Evolutionary conservation across 2,888 invertebrate genomes (phyloP).

Genomic region (Eristalis pertinax): DNA sequence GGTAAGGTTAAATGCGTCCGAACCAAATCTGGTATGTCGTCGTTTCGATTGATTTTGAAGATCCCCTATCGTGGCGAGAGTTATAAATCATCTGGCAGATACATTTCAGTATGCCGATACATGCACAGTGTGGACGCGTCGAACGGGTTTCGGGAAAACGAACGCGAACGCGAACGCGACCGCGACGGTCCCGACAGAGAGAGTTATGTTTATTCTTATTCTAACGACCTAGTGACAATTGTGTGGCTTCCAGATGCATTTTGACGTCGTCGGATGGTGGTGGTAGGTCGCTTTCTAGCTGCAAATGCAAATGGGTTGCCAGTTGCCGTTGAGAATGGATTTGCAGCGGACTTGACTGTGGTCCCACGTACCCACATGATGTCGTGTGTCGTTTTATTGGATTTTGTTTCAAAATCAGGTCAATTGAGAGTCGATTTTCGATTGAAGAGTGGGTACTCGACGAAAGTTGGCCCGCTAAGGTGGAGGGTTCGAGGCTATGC

Average conservation of each 20-base stretch:
- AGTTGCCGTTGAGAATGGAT: background rate
- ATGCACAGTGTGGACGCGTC: background rate
- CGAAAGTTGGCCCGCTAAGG: no score
- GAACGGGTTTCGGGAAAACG: background rate
- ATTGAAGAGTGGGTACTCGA: no score
- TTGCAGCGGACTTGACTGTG: background rate
- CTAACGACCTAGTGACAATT: background rate
- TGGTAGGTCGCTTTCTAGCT: background rate
- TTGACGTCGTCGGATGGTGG: background rate
- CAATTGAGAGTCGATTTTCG: no score
- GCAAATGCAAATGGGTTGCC: background rate
- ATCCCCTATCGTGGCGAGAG: background rate
- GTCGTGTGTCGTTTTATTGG: no score
- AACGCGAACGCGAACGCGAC: background rate
- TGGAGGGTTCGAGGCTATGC: no score
- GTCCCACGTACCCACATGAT: no score
- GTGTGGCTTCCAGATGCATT: background rate
- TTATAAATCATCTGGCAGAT: background rate
- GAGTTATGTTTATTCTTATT: background rate
- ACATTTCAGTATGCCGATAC: background rate
- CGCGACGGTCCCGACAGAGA: background rate
- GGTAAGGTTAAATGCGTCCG: conserved; percentile 24
- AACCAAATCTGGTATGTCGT: background rate
- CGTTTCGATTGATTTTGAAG: background rate
- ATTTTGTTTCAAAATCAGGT: no score